Base-by-base conservation (phyloP, 2,113 vertebrate species). In the Alexandromys fortis region DNA sequence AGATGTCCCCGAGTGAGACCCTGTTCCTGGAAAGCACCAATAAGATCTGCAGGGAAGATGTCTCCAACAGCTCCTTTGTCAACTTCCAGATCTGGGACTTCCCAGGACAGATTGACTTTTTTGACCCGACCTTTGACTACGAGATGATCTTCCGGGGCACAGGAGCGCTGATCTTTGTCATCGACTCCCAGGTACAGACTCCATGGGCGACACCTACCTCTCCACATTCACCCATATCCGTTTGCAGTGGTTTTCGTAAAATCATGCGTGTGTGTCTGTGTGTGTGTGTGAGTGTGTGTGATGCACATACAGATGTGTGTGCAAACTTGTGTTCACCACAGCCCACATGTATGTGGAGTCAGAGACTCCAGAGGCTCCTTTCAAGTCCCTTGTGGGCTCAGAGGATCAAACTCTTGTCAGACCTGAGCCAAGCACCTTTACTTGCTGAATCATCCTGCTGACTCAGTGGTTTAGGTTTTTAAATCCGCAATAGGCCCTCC, bases 61-160 rank as follows among this genome's bases (percentile, higher is more conserved):
- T 99, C 73, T 99, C 99, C 98, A 99, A 99, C 98, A 99, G 99
- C 97, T 99, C 99, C 96, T 99, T 99, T 78, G 99, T 99, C 95
- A 99, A 99, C 98, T 99, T 99, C 97, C 99, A 99, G 98, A 99
- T 99, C 96, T 99, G 99, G 99, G 99, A 99, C 98, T 99, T 99
- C 97, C 99, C 99, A 1, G 99, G 99, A 17, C 99, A 99, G 91
- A 99, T 99, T 92, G 99, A 99, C 97, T 99, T 99, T 98, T 99
- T 99, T 75, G 99, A 99, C 96, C 99, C 99, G 55, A 99, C 99
- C 0, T 99, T 99, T 97, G 99, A 99, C 98, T 99, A 99, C 90
- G 99, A 99, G 98, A 99, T 99, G 99, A 99, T 99, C 98, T 99
- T 99, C 98, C 98, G 99, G 97, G 99, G 99, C 92, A 99, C 99